Evolutionary conservation across 2,888 invertebrate species (phyloP).

Genomic region (Malacosoma neustria): DNA sequence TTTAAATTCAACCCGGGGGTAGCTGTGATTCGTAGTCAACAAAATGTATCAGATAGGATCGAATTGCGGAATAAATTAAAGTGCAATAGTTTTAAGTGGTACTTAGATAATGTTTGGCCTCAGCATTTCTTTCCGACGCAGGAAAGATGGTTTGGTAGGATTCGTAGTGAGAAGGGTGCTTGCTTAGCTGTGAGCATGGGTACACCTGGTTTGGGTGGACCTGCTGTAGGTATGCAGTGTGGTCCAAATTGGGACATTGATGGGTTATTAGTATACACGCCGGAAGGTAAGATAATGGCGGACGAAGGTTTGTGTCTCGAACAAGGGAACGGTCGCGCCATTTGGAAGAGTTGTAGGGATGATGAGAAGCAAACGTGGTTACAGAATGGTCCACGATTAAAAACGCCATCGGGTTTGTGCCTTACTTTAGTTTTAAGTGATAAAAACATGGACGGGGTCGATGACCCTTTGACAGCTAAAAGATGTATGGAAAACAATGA

Average conservation of each 20-base stretch:
- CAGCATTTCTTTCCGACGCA: conserved; percentile 95
- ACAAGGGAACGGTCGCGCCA: conserved; percentile 76
- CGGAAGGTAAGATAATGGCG: conserved; percentile 84
- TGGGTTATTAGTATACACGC: conserved; percentile 82
- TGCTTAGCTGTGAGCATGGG: conserved; percentile 57
- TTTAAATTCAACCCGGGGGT: conserved; percentile 89
- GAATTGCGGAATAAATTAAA: conserved; percentile 80
- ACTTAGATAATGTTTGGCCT: conserved; percentile 95
- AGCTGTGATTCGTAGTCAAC: conserved; percentile 70
- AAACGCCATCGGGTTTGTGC: conserved; percentile 42
- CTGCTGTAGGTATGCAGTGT: conserved; percentile 80
- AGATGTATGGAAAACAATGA: conserved; percentile 71
- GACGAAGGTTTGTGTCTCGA: conserved; percentile 93
- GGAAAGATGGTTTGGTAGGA: conserved; percentile 92
- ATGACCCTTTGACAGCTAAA: conserved; percentile 70
- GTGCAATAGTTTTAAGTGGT: conserved; percentile 95
- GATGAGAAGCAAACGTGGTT: conserved; percentile 81
- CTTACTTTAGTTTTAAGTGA: conserved; percentile 35
- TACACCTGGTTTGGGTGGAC: conserved; percentile 80
- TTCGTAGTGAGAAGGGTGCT: conserved; percentile 66
- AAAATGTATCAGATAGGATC: conserved; percentile 78
- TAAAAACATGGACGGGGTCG: conserved; percentile 32
- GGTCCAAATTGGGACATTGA: conserved; percentile 72
- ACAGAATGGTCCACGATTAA: conserved; percentile 60
- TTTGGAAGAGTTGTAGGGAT: conserved; percentile 83